Base-by-base conservation (phyloP, 2,888 invertebrate species). In the Rhagonycha fulva region DNA sequence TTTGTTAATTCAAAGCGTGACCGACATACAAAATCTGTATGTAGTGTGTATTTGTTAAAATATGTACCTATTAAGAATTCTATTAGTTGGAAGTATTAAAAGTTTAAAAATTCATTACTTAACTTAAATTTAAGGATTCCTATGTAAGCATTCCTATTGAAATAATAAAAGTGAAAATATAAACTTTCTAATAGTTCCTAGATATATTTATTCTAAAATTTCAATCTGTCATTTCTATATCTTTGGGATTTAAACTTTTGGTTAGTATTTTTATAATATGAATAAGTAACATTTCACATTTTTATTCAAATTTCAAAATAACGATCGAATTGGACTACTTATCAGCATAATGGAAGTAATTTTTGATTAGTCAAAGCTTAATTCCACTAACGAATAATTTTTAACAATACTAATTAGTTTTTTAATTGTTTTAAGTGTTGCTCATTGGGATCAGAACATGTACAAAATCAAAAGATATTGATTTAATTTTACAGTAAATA, bases 1-100 rank as follows among this genome's bases (percentile, higher is more conserved):
- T 80, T 81, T 80, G 81, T 81, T 81, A 81, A 81, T 81, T 81
- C 79, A 77, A 79, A 76, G 78, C 80, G 78, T 80, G 81, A 80
- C 81, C 78, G 78, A 74, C 80, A 79, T 79, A 74, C 76, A 78
- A 79, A 76, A 72, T 72, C 73, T 71, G 67, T 74, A 74, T 62
- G 80, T 70, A 74, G 76, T 68, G 75, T 75, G 47, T 47, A 47
- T 47, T 47, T 47, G 47, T 47, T 47, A 47, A 47, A 47, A 47
- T 47, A 47, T 47, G 47, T 47, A 47, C 7, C 47, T n/a, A 47
- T 47, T 47, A 47, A 47, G 47, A 47, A 47, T 47, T 47, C 47
- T 47, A 47, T 47, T 47, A 47, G 47, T n/a, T 47, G 47, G 47
- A 47, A 47, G 47, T n/a, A 47, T 47, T 47, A 47, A 12, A 47